phyloP scores from a whole-genome alignment of 1,140 invertebrate species.

The Drosophila neocordata region DNA sequence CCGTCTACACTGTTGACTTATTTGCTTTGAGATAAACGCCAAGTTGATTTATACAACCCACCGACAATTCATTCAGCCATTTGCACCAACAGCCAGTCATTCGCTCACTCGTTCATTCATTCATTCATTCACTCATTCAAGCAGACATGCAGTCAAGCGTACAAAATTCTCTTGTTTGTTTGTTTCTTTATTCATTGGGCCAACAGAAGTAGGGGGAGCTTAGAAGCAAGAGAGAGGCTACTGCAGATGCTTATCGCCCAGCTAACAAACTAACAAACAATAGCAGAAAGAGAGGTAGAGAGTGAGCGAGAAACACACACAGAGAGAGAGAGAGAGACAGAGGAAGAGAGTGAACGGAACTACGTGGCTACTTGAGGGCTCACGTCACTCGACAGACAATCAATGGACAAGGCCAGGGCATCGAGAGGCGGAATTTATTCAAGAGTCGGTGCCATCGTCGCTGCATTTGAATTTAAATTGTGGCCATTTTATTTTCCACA shows the following conservation, averaged over 20 bases:
- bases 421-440: constrained; percentile 37
- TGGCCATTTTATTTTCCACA: constrained; percentile 1
- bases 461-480: constrained; percentile 35
- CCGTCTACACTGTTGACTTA: constrained; percentile 78
- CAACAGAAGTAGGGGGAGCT: constrained; percentile 33
- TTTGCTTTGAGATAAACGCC: constrained; percentile 80
- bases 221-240: constrained; percentile 7
- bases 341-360: neutral
- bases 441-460: constrained; percentile 1
- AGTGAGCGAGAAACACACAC: neutral
- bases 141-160: constrained; percentile 73
- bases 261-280: constrained; percentile 73
- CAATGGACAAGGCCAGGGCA: constrained; percentile 9
- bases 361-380: constrained; percentile 41
- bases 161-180: constrained; percentile 79
- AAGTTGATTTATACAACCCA: constrained; percentile 80
- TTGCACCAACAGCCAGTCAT: constrained; percentile 53
- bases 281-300: constrained; percentile 24
- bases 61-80: constrained; percentile 79
- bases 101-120: constrained; percentile 29
- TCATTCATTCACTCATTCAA: constrained; percentile 37
- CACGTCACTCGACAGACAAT: constrained; percentile 46
- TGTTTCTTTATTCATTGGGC: constrained; percentile 77
- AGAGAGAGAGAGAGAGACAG: neutral
- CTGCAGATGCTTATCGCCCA: constrained; percentile 41